phyloP scores from a whole-genome alignment of 2,888 invertebrate genomes.

The Microctonus aethiopoides region DNA sequence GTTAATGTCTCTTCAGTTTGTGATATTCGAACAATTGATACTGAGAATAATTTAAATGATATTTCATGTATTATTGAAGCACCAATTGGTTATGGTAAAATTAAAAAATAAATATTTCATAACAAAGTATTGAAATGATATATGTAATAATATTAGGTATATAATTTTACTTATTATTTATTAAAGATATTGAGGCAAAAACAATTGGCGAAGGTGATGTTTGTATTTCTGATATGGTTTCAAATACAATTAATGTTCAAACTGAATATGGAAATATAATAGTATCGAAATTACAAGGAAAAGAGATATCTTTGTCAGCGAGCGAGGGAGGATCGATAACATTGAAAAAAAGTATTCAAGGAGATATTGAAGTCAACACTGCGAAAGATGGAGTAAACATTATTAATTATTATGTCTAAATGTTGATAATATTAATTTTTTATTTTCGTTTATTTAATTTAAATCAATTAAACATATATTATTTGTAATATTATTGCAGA shows the following conservation, averaged over 20 bases:
- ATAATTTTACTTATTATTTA: background rate
- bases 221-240: conserved; percentile 41
- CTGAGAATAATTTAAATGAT: background rate
- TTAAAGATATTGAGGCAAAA: conserved; percentile 44
- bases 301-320: conserved; percentile 42
- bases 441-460: background rate
- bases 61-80: conserved; percentile 39
- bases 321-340: conserved; percentile 43
- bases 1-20: conserved; percentile 36
- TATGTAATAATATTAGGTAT: background rate
- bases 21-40: conserved; percentile 30
- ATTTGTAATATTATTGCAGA: conserved; percentile 25
- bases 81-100: conserved; percentile 46
- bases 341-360: conserved; percentile 42
- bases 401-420: background rate
- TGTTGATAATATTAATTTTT: too few species aligned
- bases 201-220: conserved; percentile 35
- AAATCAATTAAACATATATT: too few species aligned
- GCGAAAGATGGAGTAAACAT: conserved; percentile 40
- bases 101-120: conserved; percentile 22
- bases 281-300: conserved; percentile 41
- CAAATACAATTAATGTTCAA: conserved; percentile 38
- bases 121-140: background rate
- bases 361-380: conserved; percentile 44
- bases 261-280: conserved; percentile 43